phyloP scores from a whole-genome alignment of 2,113 vertebrate species.

The Alosa alosa region DNA sequence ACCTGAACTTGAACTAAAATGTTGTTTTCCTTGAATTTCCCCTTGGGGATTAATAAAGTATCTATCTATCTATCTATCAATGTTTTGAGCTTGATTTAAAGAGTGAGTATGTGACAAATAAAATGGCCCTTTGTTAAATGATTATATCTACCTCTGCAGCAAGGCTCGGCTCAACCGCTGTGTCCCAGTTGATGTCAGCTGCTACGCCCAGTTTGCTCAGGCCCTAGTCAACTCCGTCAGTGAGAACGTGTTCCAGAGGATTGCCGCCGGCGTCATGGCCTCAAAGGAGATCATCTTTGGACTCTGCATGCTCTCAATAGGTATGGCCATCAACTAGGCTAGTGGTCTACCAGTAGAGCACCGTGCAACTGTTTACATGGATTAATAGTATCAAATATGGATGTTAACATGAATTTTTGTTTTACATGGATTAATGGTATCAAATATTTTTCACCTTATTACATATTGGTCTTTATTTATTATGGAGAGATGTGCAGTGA shows the following conservation, averaged over 20 bases:
- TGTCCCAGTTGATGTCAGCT: conserved; percentile 85
- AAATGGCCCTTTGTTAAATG: background rate
- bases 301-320: conserved; percentile 94
- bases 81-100: no score
- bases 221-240: conserved; percentile 91
- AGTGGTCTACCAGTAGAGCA: background rate
- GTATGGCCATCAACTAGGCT: conserved; percentile 61
- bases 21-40: no score
- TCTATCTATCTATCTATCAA: no score
- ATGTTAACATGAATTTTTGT: no score
- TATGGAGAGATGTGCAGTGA: background rate
- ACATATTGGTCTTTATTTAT: background rate
- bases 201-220: conserved; percentile 91
- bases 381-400: no score
- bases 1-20: no score
- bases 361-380: no score
- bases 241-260: conserved; percentile 89
- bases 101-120: background rate
- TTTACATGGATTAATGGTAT: background rate
- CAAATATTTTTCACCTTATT: background rate
- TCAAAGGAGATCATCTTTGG: conserved; percentile 99
- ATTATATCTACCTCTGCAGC: conserved; percentile 73
- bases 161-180: conserved; percentile 84
- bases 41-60: no score
- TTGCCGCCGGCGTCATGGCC: conserved; percentile 94